phyloP scores from a whole-genome alignment of 1,140 invertebrate species.

The Pseudomyrmex dendroicus region DNA sequence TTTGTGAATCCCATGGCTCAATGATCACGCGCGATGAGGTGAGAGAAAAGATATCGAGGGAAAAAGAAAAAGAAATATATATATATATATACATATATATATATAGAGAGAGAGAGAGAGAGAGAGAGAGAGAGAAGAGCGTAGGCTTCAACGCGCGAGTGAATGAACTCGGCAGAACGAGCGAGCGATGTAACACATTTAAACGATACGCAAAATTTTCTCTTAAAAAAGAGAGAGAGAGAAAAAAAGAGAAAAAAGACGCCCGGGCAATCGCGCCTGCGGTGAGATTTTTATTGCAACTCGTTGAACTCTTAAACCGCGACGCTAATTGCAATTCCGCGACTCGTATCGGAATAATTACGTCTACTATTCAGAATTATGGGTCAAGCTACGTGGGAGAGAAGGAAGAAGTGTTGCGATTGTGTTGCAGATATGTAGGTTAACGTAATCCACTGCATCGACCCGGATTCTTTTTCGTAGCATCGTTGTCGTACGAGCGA shows the following conservation, averaged over 20 bases:
- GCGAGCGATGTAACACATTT: conserved; percentile 71
- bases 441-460: conserved; percentile 50
- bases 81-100: too few species aligned
- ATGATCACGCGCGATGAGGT: conserved; percentile 40
- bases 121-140: conserved; percentile 16
- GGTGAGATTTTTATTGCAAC: conserved; percentile 57
- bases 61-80: not conserved
- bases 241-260: not conserved
- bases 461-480: conserved; percentile 45
- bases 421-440: conserved; percentile 56
- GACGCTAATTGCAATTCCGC: conserved; percentile 38
- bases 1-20: conserved; percentile 59
- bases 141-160: conserved; percentile 50
- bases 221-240: conserved; percentile 21
- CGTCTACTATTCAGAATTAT: conserved; percentile 52
- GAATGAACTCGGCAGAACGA: conserved; percentile 66
- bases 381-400: conserved; percentile 17
- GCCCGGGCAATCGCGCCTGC: conserved; percentile 9
- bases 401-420: conserved; percentile 15
- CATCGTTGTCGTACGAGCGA: conserved; percentile 11
- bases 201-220: conserved; percentile 61
- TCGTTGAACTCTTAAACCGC: conserved; percentile 44
- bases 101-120: conserved; percentile 5
- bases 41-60: not conserved
- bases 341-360: conserved; percentile 18